Conservation (phyloP, 2,113 vertebrate genomes). For the Channa maculata region DNA sequence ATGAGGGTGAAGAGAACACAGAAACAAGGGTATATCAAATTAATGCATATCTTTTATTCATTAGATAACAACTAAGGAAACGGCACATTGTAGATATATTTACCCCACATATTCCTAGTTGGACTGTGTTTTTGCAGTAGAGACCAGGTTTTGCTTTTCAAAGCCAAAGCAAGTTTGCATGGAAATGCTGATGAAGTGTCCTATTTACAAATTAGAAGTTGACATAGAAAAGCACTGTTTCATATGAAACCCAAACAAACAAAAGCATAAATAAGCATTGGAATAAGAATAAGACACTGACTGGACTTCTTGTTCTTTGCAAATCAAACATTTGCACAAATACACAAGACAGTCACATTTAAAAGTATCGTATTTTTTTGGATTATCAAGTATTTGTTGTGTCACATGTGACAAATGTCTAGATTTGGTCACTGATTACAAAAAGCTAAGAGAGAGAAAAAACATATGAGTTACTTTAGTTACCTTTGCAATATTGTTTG, state of each 20-base stretch:
- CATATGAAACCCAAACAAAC: slow-evolving; percentile 21
- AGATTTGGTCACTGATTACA: slow-evolving; percentile 44
- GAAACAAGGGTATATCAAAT: slow-evolving; percentile 61
- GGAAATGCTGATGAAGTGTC: slow-evolving; percentile 62
- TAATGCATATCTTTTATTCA: slow-evolving; percentile 82
- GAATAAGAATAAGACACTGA: slow-evolving; percentile 43
- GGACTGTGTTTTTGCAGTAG: slow-evolving; percentile 58
- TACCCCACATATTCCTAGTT: slow-evolving; percentile 70
- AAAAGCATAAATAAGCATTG: slow-evolving; percentile 20
- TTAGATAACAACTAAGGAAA: slow-evolving; percentile 74
- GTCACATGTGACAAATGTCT: slow-evolving; percentile 20
- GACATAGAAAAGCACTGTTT: slow-evolving; percentile 53
- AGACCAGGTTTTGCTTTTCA: slow-evolving; percentile 64
- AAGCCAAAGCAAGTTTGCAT: slow-evolving; percentile 46
- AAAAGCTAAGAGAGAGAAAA: slow-evolving; percentile 41
- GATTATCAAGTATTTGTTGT: slow-evolving; percentile 32
- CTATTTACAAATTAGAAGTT: slow-evolving; percentile 71
- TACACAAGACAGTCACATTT: slow-evolving; percentile 42
- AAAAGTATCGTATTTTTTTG: slow-evolving; percentile 51
- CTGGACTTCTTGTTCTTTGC: slow-evolving; percentile 28
- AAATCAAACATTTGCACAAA: slow-evolving; percentile 41
- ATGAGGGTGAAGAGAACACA: slow-evolving; percentile 55
- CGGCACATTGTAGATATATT: slow-evolving; percentile 75
- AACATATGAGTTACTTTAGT: slow-evolving; percentile 9
- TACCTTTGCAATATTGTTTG: slow-evolving; percentile 27